Evolutionary conservation across 2,888 invertebrate genomes (phyloP).

Genomic region (Phlogophora meticulosa): DNA sequence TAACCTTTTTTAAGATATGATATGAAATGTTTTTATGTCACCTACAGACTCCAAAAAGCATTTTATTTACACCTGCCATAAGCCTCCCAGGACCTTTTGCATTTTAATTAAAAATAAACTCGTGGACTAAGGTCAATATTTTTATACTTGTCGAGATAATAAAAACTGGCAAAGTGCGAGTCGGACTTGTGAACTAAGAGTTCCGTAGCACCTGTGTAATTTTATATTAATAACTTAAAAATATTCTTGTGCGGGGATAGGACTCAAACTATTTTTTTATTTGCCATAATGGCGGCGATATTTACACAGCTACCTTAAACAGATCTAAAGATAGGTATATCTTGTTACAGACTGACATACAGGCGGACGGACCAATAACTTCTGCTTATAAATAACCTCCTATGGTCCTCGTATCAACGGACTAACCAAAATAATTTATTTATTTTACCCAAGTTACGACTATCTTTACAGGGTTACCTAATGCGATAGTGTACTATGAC

Average conservation of each 20-base stretch:
- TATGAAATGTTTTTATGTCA: not conserved
- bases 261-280: too few species aligned
- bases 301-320: too few species aligned
- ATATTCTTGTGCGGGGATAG: too few species aligned
- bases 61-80: not conserved
- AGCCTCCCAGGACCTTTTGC: not conserved
- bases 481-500: too few species aligned
- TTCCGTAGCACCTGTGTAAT: not conserved
- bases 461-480: too few species aligned
- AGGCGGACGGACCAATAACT: too few species aligned
- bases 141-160: conserved; percentile 23
- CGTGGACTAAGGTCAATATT: conserved; percentile 5
- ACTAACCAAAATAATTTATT: too few species aligned
- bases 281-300: not conserved
- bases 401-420: too few species aligned
- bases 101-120: conserved; percentile 45
- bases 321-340: too few species aligned
- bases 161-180: conserved; percentile 4
- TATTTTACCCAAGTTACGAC: too few species aligned
- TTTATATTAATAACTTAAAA: not conserved
- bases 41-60: not conserved
- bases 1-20: not conserved
- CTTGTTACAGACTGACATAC: too few species aligned
- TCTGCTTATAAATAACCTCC: too few species aligned
- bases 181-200: not conserved